Evolutionary conservation across 2,113 vertebrate genomes (phyloP).

Genomic region (Trichechus manatus): DNA sequence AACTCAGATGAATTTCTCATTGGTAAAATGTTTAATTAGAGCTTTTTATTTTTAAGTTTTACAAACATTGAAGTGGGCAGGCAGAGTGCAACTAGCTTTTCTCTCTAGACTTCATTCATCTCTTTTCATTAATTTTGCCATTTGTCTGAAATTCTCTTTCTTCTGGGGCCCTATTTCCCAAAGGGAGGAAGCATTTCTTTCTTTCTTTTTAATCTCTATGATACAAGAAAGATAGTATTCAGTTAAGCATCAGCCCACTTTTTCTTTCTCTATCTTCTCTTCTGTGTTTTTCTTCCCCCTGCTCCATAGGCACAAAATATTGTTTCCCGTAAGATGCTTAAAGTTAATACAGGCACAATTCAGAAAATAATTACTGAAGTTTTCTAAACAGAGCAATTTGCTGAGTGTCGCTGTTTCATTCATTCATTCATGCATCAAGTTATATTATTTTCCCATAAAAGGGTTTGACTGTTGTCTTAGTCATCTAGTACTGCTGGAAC

Average conservation of each 20-base stretch:
- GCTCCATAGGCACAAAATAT: not conserved
- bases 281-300: not conserved
- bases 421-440: not conserved
- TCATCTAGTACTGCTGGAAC: too few species aligned
- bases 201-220: too few species aligned
- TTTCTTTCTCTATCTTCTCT: not conserved
- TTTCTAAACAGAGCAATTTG: constrained; percentile 38
- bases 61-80: not conserved
- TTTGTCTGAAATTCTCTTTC: constrained; percentile 29
- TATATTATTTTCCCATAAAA: constrained; percentile 1
- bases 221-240: not conserved
- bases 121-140: constrained; percentile 5
- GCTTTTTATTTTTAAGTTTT: constrained; percentile 22
- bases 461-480: not conserved
- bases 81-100: not conserved
- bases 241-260: not conserved
- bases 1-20: not conserved
- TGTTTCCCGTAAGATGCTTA: not conserved
- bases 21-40: not conserved
- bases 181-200: not conserved
- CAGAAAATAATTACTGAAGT: constrained; percentile 26
- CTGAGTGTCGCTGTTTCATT: not conserved
- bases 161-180: not conserved
- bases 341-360: not conserved
- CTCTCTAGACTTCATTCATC: not conserved